Evolutionary conservation across 2,888 invertebrate species (phyloP).

Genomic region (Drosophila anceps): DNA sequence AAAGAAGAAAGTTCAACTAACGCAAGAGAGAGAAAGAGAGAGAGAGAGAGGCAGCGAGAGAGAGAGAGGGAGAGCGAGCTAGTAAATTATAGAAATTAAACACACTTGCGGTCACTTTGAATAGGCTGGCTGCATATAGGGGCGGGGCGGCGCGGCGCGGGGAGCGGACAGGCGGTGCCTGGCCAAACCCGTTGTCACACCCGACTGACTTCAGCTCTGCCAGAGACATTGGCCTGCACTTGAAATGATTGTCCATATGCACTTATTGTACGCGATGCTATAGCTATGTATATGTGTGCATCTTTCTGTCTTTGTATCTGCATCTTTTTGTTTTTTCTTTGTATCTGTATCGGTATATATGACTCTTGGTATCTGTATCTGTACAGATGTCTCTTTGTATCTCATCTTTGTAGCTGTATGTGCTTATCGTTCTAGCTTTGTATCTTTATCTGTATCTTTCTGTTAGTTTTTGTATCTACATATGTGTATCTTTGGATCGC

Average conservation of each 20-base stretch:
- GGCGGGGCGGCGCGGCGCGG: not conserved
- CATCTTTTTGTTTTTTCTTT: not conserved
- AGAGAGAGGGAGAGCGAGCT: slow-evolving; percentile 19
- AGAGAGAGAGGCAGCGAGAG: slow-evolving; percentile 5
- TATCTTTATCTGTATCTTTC: not conserved
- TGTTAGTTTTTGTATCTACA: not conserved
- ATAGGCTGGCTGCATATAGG: slow-evolving; percentile 2
- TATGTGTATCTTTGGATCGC: not conserved
- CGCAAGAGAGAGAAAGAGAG: not conserved
- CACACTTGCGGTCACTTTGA: slow-evolving; percentile 72
- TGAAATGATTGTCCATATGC: slow-evolving; percentile 53
- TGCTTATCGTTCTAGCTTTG: not conserved
- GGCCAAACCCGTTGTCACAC: slow-evolving; percentile 69
- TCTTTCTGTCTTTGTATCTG: not conserved
- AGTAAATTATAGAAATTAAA: slow-evolving; percentile 75
- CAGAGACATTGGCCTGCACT: slow-evolving; percentile 59
- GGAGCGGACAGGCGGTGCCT: not conserved
- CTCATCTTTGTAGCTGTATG: not conserved
- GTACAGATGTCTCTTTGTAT: not conserved
- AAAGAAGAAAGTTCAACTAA: slow-evolving; percentile 77
- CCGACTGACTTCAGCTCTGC: slow-evolving; percentile 45
- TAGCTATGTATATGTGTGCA: not conserved
- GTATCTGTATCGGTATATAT: not conserved
- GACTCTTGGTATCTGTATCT: not conserved
- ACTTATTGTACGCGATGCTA: slow-evolving; percentile 13